Conservation (phyloP, 2,797 vertebrate genomes). For the Potorous gilbertii region DNA sequence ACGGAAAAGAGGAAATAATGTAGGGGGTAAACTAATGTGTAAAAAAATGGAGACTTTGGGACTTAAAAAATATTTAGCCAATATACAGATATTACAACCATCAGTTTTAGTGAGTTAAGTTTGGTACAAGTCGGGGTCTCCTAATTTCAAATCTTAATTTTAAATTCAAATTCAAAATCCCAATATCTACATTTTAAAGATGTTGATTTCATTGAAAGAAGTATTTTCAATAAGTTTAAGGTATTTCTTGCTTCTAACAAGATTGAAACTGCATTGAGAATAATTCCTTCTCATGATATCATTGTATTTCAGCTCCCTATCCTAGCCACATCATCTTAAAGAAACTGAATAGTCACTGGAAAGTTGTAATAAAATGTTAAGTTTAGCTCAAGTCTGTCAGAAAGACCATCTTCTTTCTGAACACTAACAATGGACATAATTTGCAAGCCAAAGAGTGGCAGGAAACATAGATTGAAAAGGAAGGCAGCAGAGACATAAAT, state of each 20-base stretch:
- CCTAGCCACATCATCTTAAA: not conserved
- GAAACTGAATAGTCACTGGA: not conserved
- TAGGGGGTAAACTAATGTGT: not conserved
- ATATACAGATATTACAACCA: not conserved
- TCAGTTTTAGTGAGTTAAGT: not conserved
- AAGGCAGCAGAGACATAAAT: slow-evolving; percentile 18
- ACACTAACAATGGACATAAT: slow-evolving; percentile 5
- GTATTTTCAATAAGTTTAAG: not conserved
- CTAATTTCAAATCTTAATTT: not conserved
- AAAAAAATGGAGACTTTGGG: not conserved
- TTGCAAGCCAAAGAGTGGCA: slow-evolving; percentile 10
- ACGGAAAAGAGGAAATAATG: not conserved
- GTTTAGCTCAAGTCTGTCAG: not conserved
- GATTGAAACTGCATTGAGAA: not conserved
- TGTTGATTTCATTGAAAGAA: not conserved
- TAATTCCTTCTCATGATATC: not conserved
- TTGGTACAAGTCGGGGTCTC: not conserved
- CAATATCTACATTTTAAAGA: not conserved
- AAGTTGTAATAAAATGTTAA: not conserved
- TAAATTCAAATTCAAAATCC: not conserved
- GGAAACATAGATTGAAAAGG: not conserved
- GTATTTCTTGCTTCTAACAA: not conserved
- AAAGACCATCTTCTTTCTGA: slow-evolving; percentile 21
- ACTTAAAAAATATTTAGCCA: not conserved
- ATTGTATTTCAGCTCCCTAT: not conserved